Conservation (phyloP, 1,140 invertebrate species). For the Drosophila sulfurigaster region DNA sequence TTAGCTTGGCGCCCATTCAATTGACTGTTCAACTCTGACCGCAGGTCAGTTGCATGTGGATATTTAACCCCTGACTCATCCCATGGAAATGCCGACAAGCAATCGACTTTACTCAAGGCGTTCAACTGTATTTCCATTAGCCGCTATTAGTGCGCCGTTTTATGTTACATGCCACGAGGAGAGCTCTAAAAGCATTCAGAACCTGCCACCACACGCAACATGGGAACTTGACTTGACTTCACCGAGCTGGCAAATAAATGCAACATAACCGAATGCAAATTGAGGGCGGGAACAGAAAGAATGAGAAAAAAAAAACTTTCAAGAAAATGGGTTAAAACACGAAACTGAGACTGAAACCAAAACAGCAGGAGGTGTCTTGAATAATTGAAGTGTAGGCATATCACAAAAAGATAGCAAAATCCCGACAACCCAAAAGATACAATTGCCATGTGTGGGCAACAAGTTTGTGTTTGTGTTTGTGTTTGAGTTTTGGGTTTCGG, state of each 20-base stretch:
- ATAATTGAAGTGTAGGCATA: slow-evolving; percentile 54
- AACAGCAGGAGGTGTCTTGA: slow-evolving; percentile 21
- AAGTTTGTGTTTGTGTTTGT: slow-evolving; percentile 32
- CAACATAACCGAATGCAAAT: slow-evolving; percentile 57
- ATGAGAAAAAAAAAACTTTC: not conserved
- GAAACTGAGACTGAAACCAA: not conserved
- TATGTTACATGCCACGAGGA: slow-evolving; percentile 56
- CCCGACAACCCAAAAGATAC: slow-evolving; percentile 7
- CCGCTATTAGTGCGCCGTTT: slow-evolving; percentile 62
- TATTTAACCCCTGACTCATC: slow-evolving; percentile 16
- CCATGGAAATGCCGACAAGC: slow-evolving; percentile 8
- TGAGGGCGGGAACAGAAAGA: slow-evolving; percentile 4
- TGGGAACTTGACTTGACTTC: not conserved
- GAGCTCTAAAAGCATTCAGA: slow-evolving; percentile 49
- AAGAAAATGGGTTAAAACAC: slow-evolving; percentile 16
- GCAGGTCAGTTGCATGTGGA: slow-evolving; percentile 14
- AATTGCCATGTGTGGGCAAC: slow-evolving; percentile 52
- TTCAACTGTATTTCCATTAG: slow-evolving; percentile 55
- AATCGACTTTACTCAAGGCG: not conserved
- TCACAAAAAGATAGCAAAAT: slow-evolving; percentile 22
- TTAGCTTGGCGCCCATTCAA: not conserved
- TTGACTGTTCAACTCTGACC: not conserved
- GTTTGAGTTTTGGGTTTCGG: slow-evolving; percentile 20
- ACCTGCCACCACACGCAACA: slow-evolving; percentile 50
- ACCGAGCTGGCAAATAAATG: slow-evolving; percentile 34